A percentile compares a stretch with the other conserved stretches of the same genome.
Conservation (phyloP, 1,140 invertebrate species). For the Mactra quadrangularis region DNA sequence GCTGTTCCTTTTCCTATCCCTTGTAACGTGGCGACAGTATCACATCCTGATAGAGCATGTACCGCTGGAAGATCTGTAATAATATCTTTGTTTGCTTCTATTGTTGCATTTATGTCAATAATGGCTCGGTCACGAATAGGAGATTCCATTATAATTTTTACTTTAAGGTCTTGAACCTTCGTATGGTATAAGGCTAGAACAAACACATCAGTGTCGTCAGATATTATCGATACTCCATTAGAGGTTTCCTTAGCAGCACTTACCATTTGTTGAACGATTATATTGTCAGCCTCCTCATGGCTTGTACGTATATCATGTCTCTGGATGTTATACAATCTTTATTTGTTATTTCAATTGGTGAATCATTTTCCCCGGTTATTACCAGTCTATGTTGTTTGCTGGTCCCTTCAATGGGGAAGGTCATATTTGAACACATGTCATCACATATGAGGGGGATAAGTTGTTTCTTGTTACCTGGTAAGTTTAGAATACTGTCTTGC, state of each 20-base stretch:
- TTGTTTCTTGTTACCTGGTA: slow-evolving; percentile 10
- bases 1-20: slow-evolving; percentile 6
- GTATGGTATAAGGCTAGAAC: background rate
- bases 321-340: background rate
- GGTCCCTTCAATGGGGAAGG: slow-evolving; percentile 9
- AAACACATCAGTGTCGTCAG: slow-evolving; percentile 1
- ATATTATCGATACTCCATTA: background rate
- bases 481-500: background rate
- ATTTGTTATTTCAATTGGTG: background rate
- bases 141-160: background rate
- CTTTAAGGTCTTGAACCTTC: background rate
- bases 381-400: slow-evolving; percentile 25
- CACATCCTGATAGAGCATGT: slow-evolving; percentile 12
- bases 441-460: background rate
- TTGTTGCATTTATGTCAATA: background rate
- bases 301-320: background rate
- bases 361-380: slow-evolving; percentile 8
- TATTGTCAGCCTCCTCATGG: slow-evolving; percentile 26
- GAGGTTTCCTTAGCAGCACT: background rate
- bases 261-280: slow-evolving; percentile 8
- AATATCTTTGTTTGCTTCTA: background rate
- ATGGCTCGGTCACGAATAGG: background rate
- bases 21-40: background rate
- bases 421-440: background rate
- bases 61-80: background rate